phyloP scores from a whole-genome alignment of 2,797 vertebrate species.

The Lophius americanus region DNA sequence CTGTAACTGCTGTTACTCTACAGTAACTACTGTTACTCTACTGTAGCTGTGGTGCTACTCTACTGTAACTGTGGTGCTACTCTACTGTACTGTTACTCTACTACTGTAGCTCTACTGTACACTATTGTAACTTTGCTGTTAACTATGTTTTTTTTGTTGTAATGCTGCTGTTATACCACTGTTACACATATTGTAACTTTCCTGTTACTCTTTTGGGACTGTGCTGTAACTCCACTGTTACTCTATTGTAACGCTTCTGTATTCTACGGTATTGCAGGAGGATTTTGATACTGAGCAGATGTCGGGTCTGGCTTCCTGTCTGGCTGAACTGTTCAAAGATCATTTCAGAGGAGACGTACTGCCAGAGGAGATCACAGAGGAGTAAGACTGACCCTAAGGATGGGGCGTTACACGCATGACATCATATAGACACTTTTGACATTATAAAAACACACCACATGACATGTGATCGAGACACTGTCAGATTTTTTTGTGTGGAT shows the following conservation, averaged over 20 bases:
- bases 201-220: no score
- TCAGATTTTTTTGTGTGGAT: no score
- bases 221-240: background rate
- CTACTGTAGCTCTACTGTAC: background rate
- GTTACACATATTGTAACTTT: background rate
- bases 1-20: no score
- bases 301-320: constrained; percentile 90
- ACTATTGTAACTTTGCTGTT: background rate
- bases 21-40: no score
- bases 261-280: constrained; percentile 79
- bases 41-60: no score
- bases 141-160: no score
- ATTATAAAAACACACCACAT: background rate
- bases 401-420: background rate
- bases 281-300: constrained; percentile 96
- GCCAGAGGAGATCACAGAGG: constrained; percentile 94
- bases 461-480: no score
- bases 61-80: background rate
- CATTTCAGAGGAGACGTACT: constrained; percentile 95
- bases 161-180: background rate
- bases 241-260: background rate
- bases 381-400: constrained; percentile 76
- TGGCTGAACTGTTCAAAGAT: constrained; percentile 94
- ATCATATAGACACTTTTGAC: background rate
- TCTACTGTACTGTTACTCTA: background rate